Evolutionary conservation across 2,113 vertebrate species (phyloP).

Genomic region (Bos javanicus): DNA sequence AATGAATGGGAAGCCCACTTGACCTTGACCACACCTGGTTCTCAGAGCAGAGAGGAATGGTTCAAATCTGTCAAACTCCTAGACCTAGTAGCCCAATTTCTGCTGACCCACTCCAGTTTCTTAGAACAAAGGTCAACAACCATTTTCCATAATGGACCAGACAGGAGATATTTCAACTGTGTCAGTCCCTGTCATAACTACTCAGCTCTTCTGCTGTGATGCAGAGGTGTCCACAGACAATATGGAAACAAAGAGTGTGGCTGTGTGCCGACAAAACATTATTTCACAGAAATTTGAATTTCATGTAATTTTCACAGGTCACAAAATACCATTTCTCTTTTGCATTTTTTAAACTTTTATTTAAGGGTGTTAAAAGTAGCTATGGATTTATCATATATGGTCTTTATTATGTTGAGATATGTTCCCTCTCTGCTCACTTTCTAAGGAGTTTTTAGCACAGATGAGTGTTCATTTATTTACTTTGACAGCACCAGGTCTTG

Average conservation of each 20-base stretch:
- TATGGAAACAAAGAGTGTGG: not conserved
- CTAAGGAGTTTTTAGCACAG: not conserved
- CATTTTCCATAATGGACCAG: not conserved
- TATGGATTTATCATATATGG: not conserved
- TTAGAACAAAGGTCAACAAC: not conserved
- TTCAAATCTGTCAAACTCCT: not conserved
- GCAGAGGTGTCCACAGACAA: fast-evolving
- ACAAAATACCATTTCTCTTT: not conserved
- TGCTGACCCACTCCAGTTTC: not conserved
- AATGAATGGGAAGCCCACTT: not conserved
- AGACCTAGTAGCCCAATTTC: not conserved
- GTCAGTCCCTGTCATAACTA: fast-evolving
- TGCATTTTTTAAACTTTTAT: not conserved
- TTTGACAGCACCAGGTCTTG: not conserved
- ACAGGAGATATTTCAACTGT: not conserved
- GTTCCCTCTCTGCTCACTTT: not conserved
- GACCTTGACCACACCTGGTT: not conserved
- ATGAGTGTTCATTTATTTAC: not conserved
- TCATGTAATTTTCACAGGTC: not conserved
- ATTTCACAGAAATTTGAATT: not conserved
- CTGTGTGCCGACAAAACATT: not conserved
- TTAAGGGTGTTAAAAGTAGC: not conserved
- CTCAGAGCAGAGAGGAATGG: not conserved
- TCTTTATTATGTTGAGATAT: not conserved
- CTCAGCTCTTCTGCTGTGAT: fast-evolving